phyloP scores from a whole-genome alignment of 2,888 invertebrate species.

The Panopea generosa region DNA sequence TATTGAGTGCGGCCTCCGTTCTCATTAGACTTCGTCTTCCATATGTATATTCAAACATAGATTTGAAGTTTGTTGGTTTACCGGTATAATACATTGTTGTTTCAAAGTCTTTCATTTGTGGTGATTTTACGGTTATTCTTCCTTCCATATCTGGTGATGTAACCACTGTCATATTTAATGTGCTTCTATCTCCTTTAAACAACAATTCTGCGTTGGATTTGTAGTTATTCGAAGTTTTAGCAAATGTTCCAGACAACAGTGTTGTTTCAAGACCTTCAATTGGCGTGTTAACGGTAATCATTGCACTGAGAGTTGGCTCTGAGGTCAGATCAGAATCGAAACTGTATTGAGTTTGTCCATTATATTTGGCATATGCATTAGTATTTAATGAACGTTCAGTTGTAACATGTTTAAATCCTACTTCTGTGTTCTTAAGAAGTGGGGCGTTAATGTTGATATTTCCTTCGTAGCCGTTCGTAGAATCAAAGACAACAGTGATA shows the following conservation, averaged over 20 bases:
- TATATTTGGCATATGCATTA: slow-evolving; percentile 14
- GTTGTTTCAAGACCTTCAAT: slow-evolving; percentile 40
- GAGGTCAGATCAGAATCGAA: slow-evolving; percentile 36
- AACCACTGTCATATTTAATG: slow-evolving; percentile 48
- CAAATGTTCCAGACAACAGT: slow-evolving; percentile 44
- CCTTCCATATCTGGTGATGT: slow-evolving; percentile 36
- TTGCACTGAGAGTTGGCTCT: slow-evolving; percentile 16
- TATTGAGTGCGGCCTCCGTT: slow-evolving; percentile 19
- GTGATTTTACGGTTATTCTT: slow-evolving; percentile 45
- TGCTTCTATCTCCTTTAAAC: slow-evolving; percentile 37
- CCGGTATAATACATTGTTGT: slow-evolving; percentile 18
- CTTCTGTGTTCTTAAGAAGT: slow-evolving; percentile 21
- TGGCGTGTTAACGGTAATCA: slow-evolving; percentile 46
- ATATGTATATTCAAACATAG: slow-evolving; percentile 17
- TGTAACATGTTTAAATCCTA: slow-evolving; percentile 17
- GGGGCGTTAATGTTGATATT: slow-evolving; percentile 23
- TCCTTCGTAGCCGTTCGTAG: slow-evolving; percentile 23
- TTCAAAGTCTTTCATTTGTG: slow-evolving; percentile 38
- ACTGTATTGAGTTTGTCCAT: slow-evolving; percentile 31
- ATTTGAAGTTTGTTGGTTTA: slow-evolving; percentile 27
- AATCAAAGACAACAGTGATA: slow-evolving; percentile 25
- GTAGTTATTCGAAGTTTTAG: slow-evolving; percentile 45
- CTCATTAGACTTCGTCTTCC: slow-evolving; percentile 20
- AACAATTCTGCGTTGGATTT: slow-evolving; percentile 41
- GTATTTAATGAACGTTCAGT: slow-evolving; percentile 16